A percentile compares a stretch with the other conserved stretches of the same genome.
Evolutionary conservation across 2,888 invertebrate genomes (phyloP).

Genomic region (Eurois occulta): DNA sequence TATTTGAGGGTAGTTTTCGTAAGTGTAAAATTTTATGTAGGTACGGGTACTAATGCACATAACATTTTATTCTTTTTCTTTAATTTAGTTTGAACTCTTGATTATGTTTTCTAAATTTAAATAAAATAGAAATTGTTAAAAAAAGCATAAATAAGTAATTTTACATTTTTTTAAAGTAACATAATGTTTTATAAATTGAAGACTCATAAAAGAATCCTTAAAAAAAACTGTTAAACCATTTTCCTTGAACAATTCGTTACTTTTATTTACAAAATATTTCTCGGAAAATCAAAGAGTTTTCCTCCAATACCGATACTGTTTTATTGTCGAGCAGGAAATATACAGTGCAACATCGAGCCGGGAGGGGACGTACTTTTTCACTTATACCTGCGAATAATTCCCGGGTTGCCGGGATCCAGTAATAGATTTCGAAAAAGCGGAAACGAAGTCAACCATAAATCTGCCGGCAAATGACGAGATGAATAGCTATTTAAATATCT

Average conservation of each 20-base stretch:
- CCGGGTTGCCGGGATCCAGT: constrained; percentile 72
- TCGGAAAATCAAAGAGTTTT: constrained; percentile 29
- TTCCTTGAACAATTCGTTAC: background rate
- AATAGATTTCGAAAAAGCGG: constrained; percentile 85
- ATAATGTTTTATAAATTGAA: background rate
- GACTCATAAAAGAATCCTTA: background rate
- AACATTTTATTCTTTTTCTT: too few relatives aligned
- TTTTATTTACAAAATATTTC: constrained; percentile 39
- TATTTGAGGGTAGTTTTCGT: too few relatives aligned
- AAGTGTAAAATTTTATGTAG: too few relatives aligned
- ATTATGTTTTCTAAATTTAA: background rate
- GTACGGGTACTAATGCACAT: too few relatives aligned
- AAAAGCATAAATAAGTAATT: too few relatives aligned
- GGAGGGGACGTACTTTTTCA: constrained; percentile 76
- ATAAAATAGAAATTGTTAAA: background rate
- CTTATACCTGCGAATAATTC: constrained; percentile 82
- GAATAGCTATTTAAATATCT: constrained; percentile 78
- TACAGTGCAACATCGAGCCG: constrained; percentile 68
- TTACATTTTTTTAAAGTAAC: background rate
- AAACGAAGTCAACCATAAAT: constrained; percentile 84
- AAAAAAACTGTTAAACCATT: background rate
- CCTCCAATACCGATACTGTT: constrained; percentile 46
- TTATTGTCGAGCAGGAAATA: constrained; percentile 72
- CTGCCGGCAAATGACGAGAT: constrained; percentile 66
- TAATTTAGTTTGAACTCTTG: background rate